These are phyloP conservation scores for Drosophila sechellia DNA, from an alignment of 1,140 invertebrate species.

Conservation along the genomic window DNA sequence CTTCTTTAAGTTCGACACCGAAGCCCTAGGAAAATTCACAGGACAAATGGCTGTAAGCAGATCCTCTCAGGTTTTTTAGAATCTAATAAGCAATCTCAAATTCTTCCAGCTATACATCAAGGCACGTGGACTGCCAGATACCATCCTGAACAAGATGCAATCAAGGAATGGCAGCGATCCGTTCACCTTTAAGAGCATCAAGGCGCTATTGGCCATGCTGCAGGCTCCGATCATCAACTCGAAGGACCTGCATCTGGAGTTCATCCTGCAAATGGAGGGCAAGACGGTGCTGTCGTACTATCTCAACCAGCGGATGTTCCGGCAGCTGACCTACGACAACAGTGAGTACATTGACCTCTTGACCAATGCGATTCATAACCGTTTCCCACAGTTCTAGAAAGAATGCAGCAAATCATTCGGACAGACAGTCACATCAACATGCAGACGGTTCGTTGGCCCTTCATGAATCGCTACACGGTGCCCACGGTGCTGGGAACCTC, in stretches of 20 bases:
- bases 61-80: neutral
- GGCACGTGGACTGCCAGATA: constrained; percentile 85
- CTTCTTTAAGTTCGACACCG: constrained; percentile 87
- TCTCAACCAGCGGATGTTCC: constrained; percentile 86
- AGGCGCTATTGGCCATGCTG: constrained; percentile 85
- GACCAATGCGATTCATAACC: neutral
- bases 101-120: constrained; percentile 86
- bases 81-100: neutral
- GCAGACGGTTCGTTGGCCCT: constrained; percentile 81
- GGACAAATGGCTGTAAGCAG: constrained; percentile 86
- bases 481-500: constrained; percentile 86
- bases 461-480: constrained; percentile 85
- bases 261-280: constrained; percentile 86
- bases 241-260: constrained; percentile 86
- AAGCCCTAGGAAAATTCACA: constrained; percentile 86
- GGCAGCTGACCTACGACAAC: constrained; percentile 83
- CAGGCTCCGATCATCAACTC: constrained; percentile 85
- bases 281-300: constrained; percentile 87
- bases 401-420: constrained; percentile 62
- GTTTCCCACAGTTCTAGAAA: constrained; percentile 58
- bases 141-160: constrained; percentile 74
- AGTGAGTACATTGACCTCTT: constrained; percentile 60
- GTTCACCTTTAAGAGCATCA: constrained; percentile 85
- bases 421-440: constrained; percentile 81
- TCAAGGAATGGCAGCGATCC: constrained; percentile 81